Percentiles rank a stretch among this genome's conserved stretches.
Evolutionary conservation across 2,797 vertebrate genomes (phyloP).

Genomic region (Yasuhikotakia modesta): DNA sequence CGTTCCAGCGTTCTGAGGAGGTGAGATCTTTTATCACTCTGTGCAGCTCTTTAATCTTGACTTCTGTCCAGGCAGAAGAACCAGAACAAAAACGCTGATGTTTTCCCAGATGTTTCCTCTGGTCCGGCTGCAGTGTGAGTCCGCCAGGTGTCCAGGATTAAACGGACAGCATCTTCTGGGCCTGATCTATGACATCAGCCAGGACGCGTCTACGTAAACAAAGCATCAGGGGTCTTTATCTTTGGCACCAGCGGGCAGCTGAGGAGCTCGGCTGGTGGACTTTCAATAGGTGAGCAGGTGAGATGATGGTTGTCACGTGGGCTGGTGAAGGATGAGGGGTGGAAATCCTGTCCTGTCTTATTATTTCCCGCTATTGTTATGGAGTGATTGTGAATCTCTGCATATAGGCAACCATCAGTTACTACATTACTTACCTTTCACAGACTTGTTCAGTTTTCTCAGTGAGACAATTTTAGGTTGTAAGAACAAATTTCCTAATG

Average conservation of each 20-base stretch:
- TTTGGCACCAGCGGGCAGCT: constrained; percentile 6
- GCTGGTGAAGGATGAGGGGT: constrained; percentile 19
- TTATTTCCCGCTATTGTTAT: constrained; percentile 56
- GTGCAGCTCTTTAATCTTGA: constrained; percentile 9
- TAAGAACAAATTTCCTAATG: too few species aligned
- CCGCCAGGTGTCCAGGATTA: constrained; percentile 41
- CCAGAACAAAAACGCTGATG: constrained; percentile 25
- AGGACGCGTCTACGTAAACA: constrained; percentile 17
- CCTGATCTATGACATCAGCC: constrained; percentile 17
- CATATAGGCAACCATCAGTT: not conserved
- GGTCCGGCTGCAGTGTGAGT: not conserved
- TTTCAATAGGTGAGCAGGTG: not conserved
- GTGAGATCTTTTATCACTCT: constrained; percentile 12
- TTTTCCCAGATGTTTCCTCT: constrained; percentile 55
- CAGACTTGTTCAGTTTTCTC: not conserved
- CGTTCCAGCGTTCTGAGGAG: not conserved
- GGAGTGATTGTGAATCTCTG: not conserved
- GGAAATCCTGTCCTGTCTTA: constrained; percentile 55
- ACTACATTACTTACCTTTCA: not conserved
- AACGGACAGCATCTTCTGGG: constrained; percentile 6
- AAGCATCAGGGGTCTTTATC: constrained; percentile 14
- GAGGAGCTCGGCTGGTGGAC: not conserved
- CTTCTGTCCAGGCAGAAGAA: constrained; percentile 6
- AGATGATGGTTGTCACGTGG: not conserved
- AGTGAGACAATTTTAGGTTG: too few species aligned